phyloP scores from a whole-genome alignment of 1,140 invertebrate species.

The Helicoverpa zea region DNA sequence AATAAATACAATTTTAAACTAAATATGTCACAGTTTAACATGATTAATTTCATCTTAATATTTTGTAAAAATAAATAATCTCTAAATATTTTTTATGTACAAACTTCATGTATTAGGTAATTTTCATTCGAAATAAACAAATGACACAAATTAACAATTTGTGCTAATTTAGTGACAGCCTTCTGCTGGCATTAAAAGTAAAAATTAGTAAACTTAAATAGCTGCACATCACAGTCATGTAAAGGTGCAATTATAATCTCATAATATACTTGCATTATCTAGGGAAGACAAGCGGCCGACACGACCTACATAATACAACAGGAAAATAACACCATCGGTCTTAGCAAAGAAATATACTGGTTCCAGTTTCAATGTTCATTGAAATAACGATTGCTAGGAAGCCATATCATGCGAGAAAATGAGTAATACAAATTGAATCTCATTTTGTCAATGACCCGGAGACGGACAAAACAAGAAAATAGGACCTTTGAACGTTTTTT shows the following conservation, averaged over 20 bases:
- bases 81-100: constrained; percentile 36
- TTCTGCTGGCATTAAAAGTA: neutral
- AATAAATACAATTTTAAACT: constrained; percentile 43
- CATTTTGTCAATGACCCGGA: no score
- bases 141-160: neutral
- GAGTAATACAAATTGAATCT: no score
- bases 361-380: no score
- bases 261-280: neutral
- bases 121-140: neutral
- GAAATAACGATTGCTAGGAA: no score
- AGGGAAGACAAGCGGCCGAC: constrained; percentile 4
- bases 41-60: constrained; percentile 34
- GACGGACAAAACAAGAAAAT: no score
- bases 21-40: constrained; percentile 3
- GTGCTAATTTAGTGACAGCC: constrained; percentile 7
- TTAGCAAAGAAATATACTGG: no score
- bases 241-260: neutral
- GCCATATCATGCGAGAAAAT: no score
- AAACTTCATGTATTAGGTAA: constrained; percentile 7
- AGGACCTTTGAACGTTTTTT: no score
- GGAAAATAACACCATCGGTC: neutral
- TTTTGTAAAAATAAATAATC: constrained; percentile 20
- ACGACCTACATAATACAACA: neutral
- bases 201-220: neutral
- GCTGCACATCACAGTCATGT: constrained; percentile 26